Percentiles rank a stretch among this genome's conserved stretches.
These are phyloP conservation scores for Thymelicus sylvestris DNA, from an alignment of 2,888 invertebrate genomes.

Conservation along the genomic window DNA sequence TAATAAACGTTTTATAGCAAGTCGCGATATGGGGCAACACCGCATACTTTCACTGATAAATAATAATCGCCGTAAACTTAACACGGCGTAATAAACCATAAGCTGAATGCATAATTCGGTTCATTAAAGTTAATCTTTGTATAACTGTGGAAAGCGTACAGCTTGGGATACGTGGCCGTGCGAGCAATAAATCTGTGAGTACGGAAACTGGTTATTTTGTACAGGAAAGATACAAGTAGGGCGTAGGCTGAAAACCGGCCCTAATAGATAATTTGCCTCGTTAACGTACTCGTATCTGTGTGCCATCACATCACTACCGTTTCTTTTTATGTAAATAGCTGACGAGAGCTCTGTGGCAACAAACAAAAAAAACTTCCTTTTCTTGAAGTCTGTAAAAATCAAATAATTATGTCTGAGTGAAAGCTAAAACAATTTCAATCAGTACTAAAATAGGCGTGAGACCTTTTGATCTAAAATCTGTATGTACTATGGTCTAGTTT, in stretches of 20 bases:
- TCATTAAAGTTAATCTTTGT: conserved; percentile 35
- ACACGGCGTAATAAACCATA: conserved; percentile 31
- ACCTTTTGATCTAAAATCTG: too few species aligned
- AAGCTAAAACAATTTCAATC: too few species aligned
- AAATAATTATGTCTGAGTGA: too few species aligned
- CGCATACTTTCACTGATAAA: conserved; percentile 29
- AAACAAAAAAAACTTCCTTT: too few species aligned
- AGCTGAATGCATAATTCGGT: conserved; percentile 33
- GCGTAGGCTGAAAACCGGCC: conserved; percentile 19
- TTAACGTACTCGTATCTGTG: neutral
- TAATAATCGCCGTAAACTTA: conserved; percentile 24
- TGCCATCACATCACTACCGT: too few species aligned
- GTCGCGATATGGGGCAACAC: neutral
- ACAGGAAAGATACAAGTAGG: conserved; percentile 10
- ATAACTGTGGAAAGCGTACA: conserved; percentile 27
- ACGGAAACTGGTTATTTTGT: conserved; percentile 17
- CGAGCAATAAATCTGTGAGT: conserved; percentile 16
- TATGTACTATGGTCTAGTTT: too few species aligned
- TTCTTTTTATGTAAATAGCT: too few species aligned
- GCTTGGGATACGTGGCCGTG: conserved; percentile 12
- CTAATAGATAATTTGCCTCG: conserved; percentile 1
- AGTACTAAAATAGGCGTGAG: too few species aligned
- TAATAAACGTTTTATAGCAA: neutral
- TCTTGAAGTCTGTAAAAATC: too few species aligned
- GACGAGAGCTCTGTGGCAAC: too few species aligned